Evolutionary conservation across 2,888 invertebrate species (phyloP).

Genomic region (Andrena marginata): DNA sequence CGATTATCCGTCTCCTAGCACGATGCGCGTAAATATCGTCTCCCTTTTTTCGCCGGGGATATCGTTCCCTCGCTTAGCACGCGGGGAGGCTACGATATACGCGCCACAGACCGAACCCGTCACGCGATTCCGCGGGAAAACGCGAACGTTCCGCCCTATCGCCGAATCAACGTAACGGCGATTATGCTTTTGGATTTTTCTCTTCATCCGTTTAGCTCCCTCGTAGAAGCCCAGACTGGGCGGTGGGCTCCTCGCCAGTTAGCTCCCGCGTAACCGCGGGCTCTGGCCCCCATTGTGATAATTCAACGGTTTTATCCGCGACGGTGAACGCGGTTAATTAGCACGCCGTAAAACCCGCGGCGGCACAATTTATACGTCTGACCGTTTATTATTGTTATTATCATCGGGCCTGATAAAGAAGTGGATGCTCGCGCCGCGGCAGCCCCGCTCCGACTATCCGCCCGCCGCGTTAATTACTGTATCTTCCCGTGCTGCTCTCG

Average conservation of each 20-base stretch:
- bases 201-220: not conserved
- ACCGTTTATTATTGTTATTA: constrained; percentile 49
- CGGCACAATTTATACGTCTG: constrained; percentile 50
- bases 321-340: constrained; percentile 59
- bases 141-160: constrained; percentile 4
- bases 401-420: constrained; percentile 34
- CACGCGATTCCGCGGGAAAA: constrained; percentile 42
- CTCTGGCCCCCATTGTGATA: constrained; percentile 32
- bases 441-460: constrained; percentile 13
- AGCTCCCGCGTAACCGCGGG: constrained; percentile 26
- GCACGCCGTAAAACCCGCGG: constrained; percentile 51
- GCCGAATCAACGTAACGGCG: constrained; percentile 11
- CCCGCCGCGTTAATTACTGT: constrained; percentile 54
- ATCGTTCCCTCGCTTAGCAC: not conserved
- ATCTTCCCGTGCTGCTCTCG: constrained; percentile 24
- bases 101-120: not conserved
- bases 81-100: not conserved
- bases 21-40: constrained; percentile 10
- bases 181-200: not conserved
- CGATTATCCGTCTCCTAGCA: not conserved
- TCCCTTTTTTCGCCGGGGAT: not conserved
- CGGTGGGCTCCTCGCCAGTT: constrained; percentile 17
- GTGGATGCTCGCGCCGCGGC: constrained; percentile 14
- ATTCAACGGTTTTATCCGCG: constrained; percentile 37
- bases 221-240: constrained; percentile 31